A percentile compares a stretch with the other conserved stretches of the same genome.
Conservation (phyloP, 1,140 invertebrate species). For the Aphelenchoides besseyi region DNA sequence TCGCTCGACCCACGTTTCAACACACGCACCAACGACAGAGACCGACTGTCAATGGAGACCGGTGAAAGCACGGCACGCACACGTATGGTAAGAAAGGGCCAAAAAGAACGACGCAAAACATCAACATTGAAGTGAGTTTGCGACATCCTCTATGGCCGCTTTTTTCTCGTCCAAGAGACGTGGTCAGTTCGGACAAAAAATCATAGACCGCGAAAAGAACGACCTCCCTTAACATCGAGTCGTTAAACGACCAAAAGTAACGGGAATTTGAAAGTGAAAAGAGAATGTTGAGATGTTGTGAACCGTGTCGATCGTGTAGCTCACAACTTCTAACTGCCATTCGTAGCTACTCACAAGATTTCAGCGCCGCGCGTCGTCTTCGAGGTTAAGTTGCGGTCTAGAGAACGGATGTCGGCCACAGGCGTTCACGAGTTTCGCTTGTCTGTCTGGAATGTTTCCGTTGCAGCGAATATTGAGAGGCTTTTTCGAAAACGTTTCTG, state of each 20-base stretch:
- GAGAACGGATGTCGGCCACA: not conserved
- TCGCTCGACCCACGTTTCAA: not conserved
- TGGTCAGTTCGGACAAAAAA: not conserved
- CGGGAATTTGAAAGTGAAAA: too few relatives aligned
- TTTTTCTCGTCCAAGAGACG: too few relatives aligned
- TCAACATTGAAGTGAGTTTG: not conserved
- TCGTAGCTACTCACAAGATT: too few relatives aligned
- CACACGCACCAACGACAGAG: not conserved
- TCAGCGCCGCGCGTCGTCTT: too few relatives aligned
- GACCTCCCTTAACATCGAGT: too few relatives aligned
- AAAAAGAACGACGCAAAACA: not conserved
- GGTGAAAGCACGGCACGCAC: not conserved
- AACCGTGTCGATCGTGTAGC: too few relatives aligned
- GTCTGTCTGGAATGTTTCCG: not conserved
- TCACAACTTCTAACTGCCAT: too few relatives aligned
- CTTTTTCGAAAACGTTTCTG: not conserved
- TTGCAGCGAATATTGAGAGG: not conserved
- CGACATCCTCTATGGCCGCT: not conserved
- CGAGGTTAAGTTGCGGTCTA: not conserved
- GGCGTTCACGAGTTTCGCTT: not conserved
- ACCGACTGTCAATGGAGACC: not conserved
- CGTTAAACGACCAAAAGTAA: too few relatives aligned
- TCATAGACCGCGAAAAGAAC: too few relatives aligned
- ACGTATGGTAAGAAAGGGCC: not conserved
- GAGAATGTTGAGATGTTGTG: too few relatives aligned